Evolutionary conservation across 2,888 invertebrate genomes (phyloP), one percentile per base, ranked within the genome.

Genomic region (Tachina lurida): DNA sequence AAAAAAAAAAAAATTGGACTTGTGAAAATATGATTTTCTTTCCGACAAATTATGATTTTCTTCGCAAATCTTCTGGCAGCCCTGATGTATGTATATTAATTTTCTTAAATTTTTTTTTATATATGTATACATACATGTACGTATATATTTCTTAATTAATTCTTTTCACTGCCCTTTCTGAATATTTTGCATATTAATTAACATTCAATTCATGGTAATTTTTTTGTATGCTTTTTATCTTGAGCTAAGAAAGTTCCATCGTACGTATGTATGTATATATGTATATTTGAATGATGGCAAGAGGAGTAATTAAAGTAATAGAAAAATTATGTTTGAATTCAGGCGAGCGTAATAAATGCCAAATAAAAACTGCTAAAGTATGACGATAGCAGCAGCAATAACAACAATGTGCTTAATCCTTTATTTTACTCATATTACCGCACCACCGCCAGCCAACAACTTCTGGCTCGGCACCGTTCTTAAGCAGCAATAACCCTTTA

Each of bases 331-430:
- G 74, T 78, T 87, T 71, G 75, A 65, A 85, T 81, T 19, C 88
- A 90, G 89, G 89, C 88, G 90, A 90, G 90, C 90, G 89, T 89
- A 90, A 91, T 90, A 90, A 90, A 91, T 90, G 87, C 82, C 90
- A 90, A 90, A 90, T 89, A 90, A 90, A 91, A 91, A 90, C 60
- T 47, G 88, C 89, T 88, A 90, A 90, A 89, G 88, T 89, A 89
- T 89, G 54, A 86, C 41, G 56, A 68, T 45, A 76, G 31, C 70
- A 76, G 31, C 70, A 65, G 43, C 60, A 71, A 54, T 47, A 81
- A n/a, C 43, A 80, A 47, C 70, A 56, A 73, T 45, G 71, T 83
- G 73, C 73, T 77, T 83, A 87, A 87, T 87, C 86, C 86, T 80
- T 82, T 78, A 84, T 84, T 79, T 71, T 85, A 75, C 77, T 84